A percentile compares a stretch with the other conserved stretches of the same genome.
Evolutionary conservation across 2,888 invertebrate genomes (phyloP).

Genomic region (Gymnoscelis rufifasciata): DNA sequence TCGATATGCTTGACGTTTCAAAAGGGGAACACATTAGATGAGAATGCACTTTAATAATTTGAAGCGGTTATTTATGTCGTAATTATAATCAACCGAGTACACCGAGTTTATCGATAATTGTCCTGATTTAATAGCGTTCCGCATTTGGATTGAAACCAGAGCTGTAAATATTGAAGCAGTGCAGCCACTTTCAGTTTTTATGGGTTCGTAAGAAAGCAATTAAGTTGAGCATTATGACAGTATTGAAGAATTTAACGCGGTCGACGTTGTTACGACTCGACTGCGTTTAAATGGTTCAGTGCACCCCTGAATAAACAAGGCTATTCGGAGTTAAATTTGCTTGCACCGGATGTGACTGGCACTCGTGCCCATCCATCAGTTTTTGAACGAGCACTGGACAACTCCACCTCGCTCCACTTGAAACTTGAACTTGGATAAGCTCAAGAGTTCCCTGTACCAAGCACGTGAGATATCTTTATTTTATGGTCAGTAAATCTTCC

Average conservation of each 20-base stretch:
- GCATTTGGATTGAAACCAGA: conserved; percentile 52
- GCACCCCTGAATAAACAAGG: conserved; percentile 76
- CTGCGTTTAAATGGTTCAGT: conserved; percentile 73
- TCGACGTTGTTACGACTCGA: conserved; percentile 64
- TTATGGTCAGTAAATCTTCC: conserved; percentile 71
- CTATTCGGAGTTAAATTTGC: conserved; percentile 74
- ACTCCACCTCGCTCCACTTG: conserved; percentile 45
- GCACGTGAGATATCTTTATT: conserved; percentile 50
- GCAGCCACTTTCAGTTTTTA: conserved; percentile 66
- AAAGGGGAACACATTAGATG: conserved; percentile 38
- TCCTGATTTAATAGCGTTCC: conserved; percentile 54
- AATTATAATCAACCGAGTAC: conserved; percentile 27
- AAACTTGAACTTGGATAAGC: conserved; percentile 41
- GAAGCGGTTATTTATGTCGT: conserved; percentile 24
- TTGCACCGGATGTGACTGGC: conserved; percentile 73
- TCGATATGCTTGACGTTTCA: conserved; percentile 31
- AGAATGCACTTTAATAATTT: conserved; percentile 19
- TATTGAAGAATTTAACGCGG: conserved; percentile 74
- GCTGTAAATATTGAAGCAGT: conserved; percentile 58
- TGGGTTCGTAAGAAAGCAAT: conserved; percentile 73
- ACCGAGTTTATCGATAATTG: conserved; percentile 46
- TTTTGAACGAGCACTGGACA: conserved; percentile 59
- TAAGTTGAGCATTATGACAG: conserved; percentile 72
- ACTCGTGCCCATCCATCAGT: conserved; percentile 70
- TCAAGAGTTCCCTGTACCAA: conserved; percentile 41